Conservation (phyloP, 2,113 vertebrate species). For the Seriola dumerili region DNA sequence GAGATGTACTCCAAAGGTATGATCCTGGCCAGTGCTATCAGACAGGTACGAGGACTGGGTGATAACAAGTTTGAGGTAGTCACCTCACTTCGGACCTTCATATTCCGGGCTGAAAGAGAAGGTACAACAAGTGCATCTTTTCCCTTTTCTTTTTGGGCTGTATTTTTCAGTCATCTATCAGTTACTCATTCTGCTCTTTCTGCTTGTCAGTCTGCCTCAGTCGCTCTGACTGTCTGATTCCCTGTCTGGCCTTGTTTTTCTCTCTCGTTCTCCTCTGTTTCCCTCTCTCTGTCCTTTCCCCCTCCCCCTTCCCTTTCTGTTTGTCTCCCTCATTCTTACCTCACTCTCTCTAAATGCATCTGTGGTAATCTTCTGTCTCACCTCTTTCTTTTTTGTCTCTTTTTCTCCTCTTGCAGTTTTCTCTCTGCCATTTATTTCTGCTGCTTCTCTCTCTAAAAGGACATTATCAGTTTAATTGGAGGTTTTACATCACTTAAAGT, state of each 20-base stretch:
- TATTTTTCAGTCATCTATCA: slow-evolving; percentile 25
- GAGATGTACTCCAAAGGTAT: slow-evolving; percentile 98
- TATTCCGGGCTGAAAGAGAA: slow-evolving; percentile 95
- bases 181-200: slow-evolving; percentile 1
- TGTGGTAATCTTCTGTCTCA: slow-evolving; percentile 23
- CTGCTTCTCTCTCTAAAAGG: neutral
- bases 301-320: slow-evolving; percentile 2
- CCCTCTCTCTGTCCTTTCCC: slow-evolving; percentile 17
- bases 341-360: slow-evolving; percentile 38
- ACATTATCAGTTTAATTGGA: slow-evolving; percentile 6
- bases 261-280: neutral
- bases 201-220: slow-evolving; percentile 39
- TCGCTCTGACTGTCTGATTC: slow-evolving; percentile 51
- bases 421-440: neutral
- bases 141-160: neutral
- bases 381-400: slow-evolving; percentile 2
- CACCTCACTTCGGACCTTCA: slow-evolving; percentile 92
- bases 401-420: neutral
- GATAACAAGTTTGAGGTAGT: slow-evolving; percentile 97
- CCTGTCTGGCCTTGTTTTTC: slow-evolving; percentile 49
- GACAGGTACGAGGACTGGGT: slow-evolving; percentile 86
- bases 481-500: neutral
- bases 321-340: neutral
- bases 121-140: slow-evolving; percentile 81
- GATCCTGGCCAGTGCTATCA: slow-evolving; percentile 90